phyloP scores from a whole-genome alignment of 2,888 invertebrate genomes.

The Meteorus cinctellus region DNA sequence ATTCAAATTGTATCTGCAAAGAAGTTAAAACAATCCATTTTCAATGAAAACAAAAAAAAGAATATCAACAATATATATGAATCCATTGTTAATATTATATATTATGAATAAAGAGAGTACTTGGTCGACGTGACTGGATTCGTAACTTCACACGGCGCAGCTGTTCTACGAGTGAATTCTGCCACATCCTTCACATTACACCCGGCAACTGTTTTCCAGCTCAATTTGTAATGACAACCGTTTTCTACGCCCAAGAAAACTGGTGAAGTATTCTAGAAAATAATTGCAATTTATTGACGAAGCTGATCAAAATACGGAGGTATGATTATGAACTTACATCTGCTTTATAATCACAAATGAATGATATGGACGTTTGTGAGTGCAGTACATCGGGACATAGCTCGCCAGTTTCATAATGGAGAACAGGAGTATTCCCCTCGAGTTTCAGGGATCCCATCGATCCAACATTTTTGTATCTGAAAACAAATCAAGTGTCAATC shows the following conservation, averaged over 20 bases:
- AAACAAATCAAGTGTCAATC: conserved; percentile 9
- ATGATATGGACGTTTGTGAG: conserved; percentile 60
- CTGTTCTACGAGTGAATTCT: conserved; percentile 55
- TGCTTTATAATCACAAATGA: conserved; percentile 61
- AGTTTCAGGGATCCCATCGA: conserved; percentile 41
- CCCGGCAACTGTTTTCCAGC: conserved; percentile 63
- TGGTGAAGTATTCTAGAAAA: conserved; percentile 60
- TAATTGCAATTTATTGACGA: conserved; percentile 11
- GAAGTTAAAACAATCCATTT: not conserved
- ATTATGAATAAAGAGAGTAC: conserved; percentile 25
- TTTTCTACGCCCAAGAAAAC: conserved; percentile 56
- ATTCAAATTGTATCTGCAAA: conserved; percentile 60
- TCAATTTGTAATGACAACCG: conserved; percentile 60
- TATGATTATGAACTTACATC: conserved; percentile 52
- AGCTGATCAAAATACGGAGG: conserved; percentile 11
- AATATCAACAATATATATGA: no score
- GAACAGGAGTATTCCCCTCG: conserved; percentile 31
- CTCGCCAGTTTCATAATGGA: conserved; percentile 57
- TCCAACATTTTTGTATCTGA: conserved; percentile 48
- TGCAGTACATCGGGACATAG: conserved; percentile 51
- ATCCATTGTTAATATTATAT: not conserved
- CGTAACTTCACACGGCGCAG: conserved; percentile 58
- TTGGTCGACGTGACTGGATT: conserved; percentile 62
- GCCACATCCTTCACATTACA: conserved; percentile 60
- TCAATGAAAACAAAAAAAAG: no score